Conservation (phyloP, 2,797 vertebrate species). For the Parotocinclus haroldoi region DNA sequence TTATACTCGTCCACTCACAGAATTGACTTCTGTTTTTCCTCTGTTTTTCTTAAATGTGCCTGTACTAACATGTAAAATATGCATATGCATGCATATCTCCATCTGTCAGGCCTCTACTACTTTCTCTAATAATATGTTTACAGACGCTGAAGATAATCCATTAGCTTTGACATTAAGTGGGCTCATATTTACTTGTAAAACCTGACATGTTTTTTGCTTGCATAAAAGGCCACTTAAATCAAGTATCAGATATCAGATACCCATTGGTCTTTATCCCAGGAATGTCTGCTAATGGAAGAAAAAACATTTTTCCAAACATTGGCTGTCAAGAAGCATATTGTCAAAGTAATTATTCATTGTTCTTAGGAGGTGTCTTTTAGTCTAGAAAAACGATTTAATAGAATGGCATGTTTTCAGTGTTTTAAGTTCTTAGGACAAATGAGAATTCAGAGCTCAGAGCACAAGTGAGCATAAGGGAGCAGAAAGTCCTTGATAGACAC, state of each 20-base stretch:
- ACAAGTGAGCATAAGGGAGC: neutral
- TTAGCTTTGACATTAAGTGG: too few relatives aligned
- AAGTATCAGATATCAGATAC: slow-evolving; percentile 37
- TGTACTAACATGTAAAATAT: too few relatives aligned
- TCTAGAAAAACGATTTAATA: neutral
- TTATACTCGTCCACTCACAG: too few relatives aligned
- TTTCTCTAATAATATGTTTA: too few relatives aligned
- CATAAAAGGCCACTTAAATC: slow-evolving; percentile 31
- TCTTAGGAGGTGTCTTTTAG: neutral
- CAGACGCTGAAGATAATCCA: too few relatives aligned
- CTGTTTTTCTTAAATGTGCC: too few relatives aligned
- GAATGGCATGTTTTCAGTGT: neutral
- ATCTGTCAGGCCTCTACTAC: too few relatives aligned
- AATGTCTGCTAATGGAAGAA: slow-evolving; percentile 24
- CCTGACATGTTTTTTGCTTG: too few relatives aligned
- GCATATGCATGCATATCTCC: too few relatives aligned
- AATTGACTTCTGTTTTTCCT: too few relatives aligned
- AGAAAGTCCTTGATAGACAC: neutral
- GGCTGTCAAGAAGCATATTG: slow-evolving; percentile 19
- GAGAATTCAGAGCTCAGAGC: neutral
- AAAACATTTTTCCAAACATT: slow-evolving; percentile 27
- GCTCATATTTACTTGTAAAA: too few relatives aligned
- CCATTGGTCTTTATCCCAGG: slow-evolving; percentile 27
- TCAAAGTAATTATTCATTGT: slow-evolving; percentile 31
- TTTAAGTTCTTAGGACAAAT: neutral